Conservation (phyloP, 2,797 vertebrate species). For the Propithecus deckenii region DNA sequence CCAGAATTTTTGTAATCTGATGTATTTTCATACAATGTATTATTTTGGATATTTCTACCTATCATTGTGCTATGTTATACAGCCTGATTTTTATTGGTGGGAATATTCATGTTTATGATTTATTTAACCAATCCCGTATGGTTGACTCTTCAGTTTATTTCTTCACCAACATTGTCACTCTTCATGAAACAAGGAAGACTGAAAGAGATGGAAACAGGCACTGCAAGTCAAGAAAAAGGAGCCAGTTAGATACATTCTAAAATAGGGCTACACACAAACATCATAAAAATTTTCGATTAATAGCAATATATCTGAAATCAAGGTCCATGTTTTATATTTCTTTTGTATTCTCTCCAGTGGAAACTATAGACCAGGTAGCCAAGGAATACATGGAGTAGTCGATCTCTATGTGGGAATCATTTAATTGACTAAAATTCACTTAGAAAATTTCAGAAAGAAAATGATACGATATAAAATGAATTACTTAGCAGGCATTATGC, state of each 20-base stretch:
- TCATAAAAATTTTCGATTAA: neutral
- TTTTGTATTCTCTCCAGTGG: neutral
- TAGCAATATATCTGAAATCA: neutral
- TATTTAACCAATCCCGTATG: neutral
- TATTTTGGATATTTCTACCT: neutral
- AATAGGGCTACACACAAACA: neutral
- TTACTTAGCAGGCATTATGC: neutral
- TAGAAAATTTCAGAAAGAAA: neutral
- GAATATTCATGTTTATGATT: neutral
- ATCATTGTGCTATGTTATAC: neutral
- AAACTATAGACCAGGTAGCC: neutral
- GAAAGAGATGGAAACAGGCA: neutral
- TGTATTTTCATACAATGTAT: constrained; percentile 17
- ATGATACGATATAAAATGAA: neutral
- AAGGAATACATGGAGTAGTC: neutral
- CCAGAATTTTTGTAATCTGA: neutral
- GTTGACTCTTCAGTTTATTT: neutral
- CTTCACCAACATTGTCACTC: neutral
- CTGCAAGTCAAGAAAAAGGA: neutral
- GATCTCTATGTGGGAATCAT: neutral
- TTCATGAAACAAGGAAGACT: neutral
- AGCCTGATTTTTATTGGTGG: neutral
- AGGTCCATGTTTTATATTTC: neutral
- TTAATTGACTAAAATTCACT: neutral
- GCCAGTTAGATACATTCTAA: neutral